Conservation (phyloP, 2,113 vertebrate species). For the Mystacornis crossleyi region DNA sequence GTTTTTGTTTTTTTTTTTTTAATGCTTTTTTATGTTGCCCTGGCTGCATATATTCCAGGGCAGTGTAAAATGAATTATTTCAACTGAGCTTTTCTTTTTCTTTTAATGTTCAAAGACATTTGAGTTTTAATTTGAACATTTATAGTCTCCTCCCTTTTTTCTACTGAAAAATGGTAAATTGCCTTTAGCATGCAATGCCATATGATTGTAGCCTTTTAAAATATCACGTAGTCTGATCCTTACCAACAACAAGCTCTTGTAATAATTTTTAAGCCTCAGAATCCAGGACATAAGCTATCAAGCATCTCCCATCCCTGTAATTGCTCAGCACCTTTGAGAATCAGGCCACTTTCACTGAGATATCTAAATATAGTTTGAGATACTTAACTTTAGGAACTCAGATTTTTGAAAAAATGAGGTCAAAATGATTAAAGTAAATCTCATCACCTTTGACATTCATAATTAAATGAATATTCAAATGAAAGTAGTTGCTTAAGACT, state of each 20-base stretch:
- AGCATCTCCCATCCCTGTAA: not conserved
- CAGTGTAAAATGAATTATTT: not conserved
- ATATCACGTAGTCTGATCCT: not conserved
- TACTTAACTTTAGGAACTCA: not conserved
- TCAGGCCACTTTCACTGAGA: not conserved
- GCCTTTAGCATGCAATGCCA: not conserved
- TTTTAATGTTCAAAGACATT: not conserved
- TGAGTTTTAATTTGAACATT: not conserved
- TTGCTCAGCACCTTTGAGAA: constrained; percentile 33
- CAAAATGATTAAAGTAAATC: not conserved
- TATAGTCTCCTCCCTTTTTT: not conserved
- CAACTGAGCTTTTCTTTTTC: not conserved
- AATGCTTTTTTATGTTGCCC: not conserved
- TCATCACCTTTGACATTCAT: not conserved
- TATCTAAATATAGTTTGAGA: constrained; percentile 21
- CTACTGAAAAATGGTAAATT: not conserved
- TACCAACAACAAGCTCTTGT: not conserved
- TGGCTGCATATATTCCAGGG: not conserved
- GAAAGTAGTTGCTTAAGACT: not conserved
- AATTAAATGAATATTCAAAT: not conserved
- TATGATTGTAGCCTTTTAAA: not conserved
- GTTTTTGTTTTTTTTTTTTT: not conserved
- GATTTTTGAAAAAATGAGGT: not conserved
- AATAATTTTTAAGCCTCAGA: not conserved
- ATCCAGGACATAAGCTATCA: not conserved